phyloP scores from a whole-genome alignment of 2,113 vertebrate genomes.

The Actenoides lindsayi region DNA sequence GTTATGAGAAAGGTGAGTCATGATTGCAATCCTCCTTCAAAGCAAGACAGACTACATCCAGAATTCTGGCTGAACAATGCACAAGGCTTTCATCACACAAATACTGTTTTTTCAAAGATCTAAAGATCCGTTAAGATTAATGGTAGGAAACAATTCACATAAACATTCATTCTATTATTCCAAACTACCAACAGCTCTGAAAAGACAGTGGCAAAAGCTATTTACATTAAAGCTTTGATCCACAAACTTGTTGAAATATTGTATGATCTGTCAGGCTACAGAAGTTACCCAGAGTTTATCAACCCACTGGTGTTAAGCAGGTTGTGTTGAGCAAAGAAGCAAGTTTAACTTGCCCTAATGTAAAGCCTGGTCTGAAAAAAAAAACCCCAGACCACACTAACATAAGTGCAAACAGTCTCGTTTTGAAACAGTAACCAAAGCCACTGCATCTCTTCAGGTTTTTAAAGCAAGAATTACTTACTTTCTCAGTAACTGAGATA shows the following conservation, averaged over 20 bases:
- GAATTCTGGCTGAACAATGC: not conserved
- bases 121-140: not conserved
- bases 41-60: not conserved
- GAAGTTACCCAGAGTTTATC: not conserved
- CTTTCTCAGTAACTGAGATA: constrained; percentile 82
- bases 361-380: not conserved
- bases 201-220: not conserved
- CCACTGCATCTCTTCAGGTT: not conserved
- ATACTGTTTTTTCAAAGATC: not conserved
- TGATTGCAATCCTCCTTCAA: not conserved
- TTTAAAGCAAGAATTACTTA: constrained; percentile 48
- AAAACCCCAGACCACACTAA: not conserved
- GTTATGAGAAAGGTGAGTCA: not conserved
- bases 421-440: not conserved
- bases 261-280: not conserved
- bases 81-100: not conserved
- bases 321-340: not conserved
- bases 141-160: not conserved
- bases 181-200: not conserved
- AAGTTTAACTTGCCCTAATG: not conserved
- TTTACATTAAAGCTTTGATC: not conserved
- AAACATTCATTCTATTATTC: not conserved
- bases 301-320: not conserved
- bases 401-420: accelerated
- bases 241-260: not conserved